phyloP scores from a whole-genome alignment of 2,797 vertebrate species.

The Varecia variegata region DNA sequence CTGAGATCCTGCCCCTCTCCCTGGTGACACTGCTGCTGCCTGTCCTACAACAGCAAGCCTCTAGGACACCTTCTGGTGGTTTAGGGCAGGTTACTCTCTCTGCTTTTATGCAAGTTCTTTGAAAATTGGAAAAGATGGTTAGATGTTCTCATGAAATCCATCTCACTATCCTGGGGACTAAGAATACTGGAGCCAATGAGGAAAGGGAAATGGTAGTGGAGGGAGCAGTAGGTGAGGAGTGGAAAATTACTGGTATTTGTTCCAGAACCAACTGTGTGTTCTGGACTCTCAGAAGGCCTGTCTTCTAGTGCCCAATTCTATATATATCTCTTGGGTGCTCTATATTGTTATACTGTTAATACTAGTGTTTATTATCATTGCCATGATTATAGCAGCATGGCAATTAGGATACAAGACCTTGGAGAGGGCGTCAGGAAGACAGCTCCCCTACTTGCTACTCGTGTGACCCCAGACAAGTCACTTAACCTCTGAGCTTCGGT shows the following conservation, averaged over 20 bases:
- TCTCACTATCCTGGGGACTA: background rate
- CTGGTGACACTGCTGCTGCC: background rate
- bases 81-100: background rate
- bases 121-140: background rate
- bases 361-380: background rate
- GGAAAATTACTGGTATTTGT: background rate
- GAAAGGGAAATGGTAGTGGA: background rate
- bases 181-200: background rate
- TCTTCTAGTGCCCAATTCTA: background rate
- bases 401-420: background rate
- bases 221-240: background rate
- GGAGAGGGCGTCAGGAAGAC: background rate
- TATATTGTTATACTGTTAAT: background rate
- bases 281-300: background rate
- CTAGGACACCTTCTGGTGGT: background rate
- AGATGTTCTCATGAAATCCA: background rate
- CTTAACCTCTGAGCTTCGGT: background rate
- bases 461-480: background rate
- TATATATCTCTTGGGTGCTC: background rate
- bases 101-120: background rate
- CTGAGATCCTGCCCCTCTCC: background rate
- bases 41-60: background rate
- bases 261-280: background rate
- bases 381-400: background rate
- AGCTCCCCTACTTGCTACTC: background rate